Evolutionary conservation across 2,888 invertebrate species (phyloP).

Genomic region (Smittia sp.): DNA sequence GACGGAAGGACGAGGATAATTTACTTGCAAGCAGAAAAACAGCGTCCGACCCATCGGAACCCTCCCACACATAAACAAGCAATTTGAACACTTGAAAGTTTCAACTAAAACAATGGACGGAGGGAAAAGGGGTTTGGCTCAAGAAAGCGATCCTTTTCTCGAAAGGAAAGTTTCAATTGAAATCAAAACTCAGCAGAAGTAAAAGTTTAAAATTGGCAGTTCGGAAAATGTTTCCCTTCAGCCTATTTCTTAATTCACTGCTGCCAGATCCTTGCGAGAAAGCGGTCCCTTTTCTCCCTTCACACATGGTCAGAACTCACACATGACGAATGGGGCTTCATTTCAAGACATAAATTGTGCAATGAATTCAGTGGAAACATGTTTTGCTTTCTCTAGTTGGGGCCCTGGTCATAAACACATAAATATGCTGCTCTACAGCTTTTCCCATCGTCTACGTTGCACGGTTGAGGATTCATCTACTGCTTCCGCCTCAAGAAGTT

Average conservation of each 20-base stretch:
- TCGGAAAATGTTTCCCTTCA: background rate
- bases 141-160: background rate
- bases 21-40: slow-evolving; percentile 27
- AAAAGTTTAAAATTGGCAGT: slow-evolving; percentile 11
- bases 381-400: slow-evolving; percentile 2
- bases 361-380: background rate
- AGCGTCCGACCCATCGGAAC: background rate
- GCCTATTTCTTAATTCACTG: background rate
- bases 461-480: background rate
- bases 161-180: slow-evolving; percentile 12
- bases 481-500: background rate
- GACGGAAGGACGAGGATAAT: slow-evolving; percentile 15
- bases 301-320: background rate
- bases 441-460: background rate
- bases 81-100: slow-evolving; percentile 40
- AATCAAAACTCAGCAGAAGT: slow-evolving; percentile 15
- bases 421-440: slow-evolving; percentile 3
- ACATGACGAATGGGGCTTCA: background rate
- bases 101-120: slow-evolving; percentile 39
- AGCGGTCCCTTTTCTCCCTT: background rate
- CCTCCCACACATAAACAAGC: slow-evolving; percentile 35
- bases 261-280: background rate
- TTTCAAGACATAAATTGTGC: background rate
- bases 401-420: slow-evolving; percentile 35
- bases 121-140: background rate